These are phyloP conservation scores for Trachelus iudaicus DNA, from an alignment of 2,888 invertebrate genomes.

Conservation along the genomic window DNA sequence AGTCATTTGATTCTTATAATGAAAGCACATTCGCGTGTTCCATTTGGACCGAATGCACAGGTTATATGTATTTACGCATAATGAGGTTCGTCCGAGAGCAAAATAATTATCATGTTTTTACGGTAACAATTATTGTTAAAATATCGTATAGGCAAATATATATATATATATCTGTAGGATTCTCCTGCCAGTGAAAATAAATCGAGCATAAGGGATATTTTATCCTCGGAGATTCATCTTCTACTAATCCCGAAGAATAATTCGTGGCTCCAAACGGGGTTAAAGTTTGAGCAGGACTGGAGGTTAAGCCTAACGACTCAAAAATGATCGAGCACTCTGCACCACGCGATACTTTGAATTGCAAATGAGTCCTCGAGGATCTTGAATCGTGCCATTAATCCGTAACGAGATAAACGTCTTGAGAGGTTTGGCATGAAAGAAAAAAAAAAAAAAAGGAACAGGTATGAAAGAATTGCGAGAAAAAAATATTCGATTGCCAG, in stretches of 20 bases:
- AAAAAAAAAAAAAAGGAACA: neutral
- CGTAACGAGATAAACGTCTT: neutral
- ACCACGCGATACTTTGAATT: neutral
- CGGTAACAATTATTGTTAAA: too few relatives aligned
- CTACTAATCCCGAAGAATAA: neutral
- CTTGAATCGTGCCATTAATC: neutral
- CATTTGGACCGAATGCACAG: too few relatives aligned
- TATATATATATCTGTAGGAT: constrained; percentile 8
- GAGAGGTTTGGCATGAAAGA: neutral
- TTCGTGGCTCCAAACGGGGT: neutral
- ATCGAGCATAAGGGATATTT: neutral
- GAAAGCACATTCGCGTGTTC: too few relatives aligned
- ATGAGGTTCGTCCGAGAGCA: too few relatives aligned
- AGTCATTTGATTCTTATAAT: too few relatives aligned
- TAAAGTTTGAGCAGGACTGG: neutral
- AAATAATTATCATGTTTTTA: too few relatives aligned
- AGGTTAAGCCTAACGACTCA: neutral
- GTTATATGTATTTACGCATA: too few relatives aligned
- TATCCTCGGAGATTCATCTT: neutral
- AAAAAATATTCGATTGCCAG: neutral
- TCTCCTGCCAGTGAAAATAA: neutral
- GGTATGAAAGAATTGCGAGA: neutral
- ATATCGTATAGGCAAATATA: neutral
- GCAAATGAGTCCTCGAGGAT: neutral
- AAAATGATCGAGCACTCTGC: neutral